Evolutionary conservation across 2,888 invertebrate genomes (phyloP).

Genomic region (Mythimna impura): DNA sequence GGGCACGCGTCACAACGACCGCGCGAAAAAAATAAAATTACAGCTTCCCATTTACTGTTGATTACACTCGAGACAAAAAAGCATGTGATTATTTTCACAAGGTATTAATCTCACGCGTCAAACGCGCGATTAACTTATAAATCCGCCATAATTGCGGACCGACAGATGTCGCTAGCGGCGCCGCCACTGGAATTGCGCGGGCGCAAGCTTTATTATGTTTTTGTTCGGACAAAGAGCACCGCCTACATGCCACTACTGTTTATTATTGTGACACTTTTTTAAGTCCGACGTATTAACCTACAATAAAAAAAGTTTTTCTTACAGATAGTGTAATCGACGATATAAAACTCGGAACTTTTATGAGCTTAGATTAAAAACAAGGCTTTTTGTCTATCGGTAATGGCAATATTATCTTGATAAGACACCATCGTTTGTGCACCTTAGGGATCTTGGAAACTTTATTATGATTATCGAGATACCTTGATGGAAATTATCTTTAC

Average conservation of each 20-base stretch:
- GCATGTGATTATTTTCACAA: constrained; percentile 77
- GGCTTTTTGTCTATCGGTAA: constrained; percentile 50
- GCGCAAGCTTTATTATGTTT: constrained; percentile 75
- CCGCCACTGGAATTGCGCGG: constrained; percentile 76
- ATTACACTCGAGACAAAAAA: constrained; percentile 75
- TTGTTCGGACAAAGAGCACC: constrained; percentile 74
- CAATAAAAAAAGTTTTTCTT: constrained; percentile 40
- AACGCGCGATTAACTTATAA: constrained; percentile 79
- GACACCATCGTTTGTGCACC: constrained; percentile 56
- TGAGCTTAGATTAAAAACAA: constrained; percentile 51
- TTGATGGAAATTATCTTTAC: constrained; percentile 36
- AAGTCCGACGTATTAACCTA: constrained; percentile 19
- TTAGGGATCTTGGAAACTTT: constrained; percentile 55
- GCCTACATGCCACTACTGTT: constrained; percentile 64
- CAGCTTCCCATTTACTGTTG: constrained; percentile 72
- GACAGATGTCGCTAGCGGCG: constrained; percentile 82
- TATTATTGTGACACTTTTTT: constrained; percentile 60
- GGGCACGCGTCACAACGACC: constrained; percentile 74
- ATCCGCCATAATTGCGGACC: constrained; percentile 76
- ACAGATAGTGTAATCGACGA: constrained; percentile 33
- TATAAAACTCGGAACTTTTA: constrained; percentile 57
- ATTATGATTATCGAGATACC: constrained; percentile 47
- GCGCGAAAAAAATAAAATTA: constrained; percentile 75
- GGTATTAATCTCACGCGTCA: constrained; percentile 75
- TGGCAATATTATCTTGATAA: constrained; percentile 56